These are phyloP conservation scores for Anisognathus igniventris DNA, from an alignment of 2,797 vertebrate species.

Conservation along the genomic window DNA sequence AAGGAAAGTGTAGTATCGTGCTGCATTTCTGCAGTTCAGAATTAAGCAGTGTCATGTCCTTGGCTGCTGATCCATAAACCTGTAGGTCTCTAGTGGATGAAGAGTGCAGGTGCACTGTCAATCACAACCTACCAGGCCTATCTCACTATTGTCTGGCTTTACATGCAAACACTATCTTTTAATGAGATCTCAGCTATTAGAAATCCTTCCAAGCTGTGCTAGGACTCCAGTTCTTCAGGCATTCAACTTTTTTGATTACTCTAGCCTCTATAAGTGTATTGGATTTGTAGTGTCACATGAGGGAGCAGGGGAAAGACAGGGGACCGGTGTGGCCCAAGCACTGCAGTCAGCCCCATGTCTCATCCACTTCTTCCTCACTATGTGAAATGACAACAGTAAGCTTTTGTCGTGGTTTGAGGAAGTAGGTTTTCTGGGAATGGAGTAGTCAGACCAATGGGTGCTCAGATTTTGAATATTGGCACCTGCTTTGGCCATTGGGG, in stretches of 20 bases:
- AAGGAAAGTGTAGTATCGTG: not conserved
- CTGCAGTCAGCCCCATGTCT: not conserved
- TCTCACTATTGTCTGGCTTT: constrained; percentile 55
- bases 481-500: too few species aligned
- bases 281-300: constrained; percentile 3
- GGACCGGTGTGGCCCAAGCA: not conserved
- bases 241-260: constrained; percentile 54
- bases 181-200: constrained; percentile 87
- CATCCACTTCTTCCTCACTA: not conserved
- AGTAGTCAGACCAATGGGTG: too few species aligned
- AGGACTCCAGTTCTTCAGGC: constrained; percentile 69
- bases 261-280: constrained; percentile 34
- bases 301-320: not conserved
- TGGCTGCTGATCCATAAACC: not conserved
- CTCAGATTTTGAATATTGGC: too few species aligned
- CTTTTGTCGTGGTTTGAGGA: too few species aligned
- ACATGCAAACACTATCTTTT: constrained; percentile 80
- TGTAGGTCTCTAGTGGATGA: constrained; percentile 2
- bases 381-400: not conserved
- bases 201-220: constrained; percentile 62
- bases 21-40: not conserved
- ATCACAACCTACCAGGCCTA: not conserved
- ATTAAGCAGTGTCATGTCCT: not conserved
- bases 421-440: too few species aligned
- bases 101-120: not conserved